phyloP scores from a whole-genome alignment of 2,797 vertebrate species.

The Macropus fuliginosus region DNA sequence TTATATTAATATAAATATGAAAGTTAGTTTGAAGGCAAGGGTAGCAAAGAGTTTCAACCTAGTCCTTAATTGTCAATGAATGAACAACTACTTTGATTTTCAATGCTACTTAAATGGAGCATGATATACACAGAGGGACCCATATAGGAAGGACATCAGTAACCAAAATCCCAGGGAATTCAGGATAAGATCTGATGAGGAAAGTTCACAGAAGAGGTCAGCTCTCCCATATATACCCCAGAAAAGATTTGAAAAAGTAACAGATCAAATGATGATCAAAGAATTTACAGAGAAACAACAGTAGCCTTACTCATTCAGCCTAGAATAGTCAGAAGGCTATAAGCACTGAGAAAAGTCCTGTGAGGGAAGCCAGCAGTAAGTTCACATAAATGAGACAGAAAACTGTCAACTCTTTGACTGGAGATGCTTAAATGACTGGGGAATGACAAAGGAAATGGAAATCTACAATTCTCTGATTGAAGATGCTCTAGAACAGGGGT shows the following conservation, averaged over 20 bases:
- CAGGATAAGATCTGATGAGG: not conserved
- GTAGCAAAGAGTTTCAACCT: slow-evolving; percentile 28
- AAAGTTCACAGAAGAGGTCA: not conserved
- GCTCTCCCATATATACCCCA: not conserved
- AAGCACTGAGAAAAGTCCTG: not conserved
- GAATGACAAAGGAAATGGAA: not conserved
- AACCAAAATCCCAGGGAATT: slow-evolving; percentile 40
- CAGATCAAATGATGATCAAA: not conserved
- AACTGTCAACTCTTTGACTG: not conserved
- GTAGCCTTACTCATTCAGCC: not conserved
- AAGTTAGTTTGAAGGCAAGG: slow-evolving; percentile 52
- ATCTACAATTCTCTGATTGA: not conserved
- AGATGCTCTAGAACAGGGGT: not conserved
- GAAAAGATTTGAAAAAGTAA: not conserved
- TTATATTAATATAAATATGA: too few relatives aligned
- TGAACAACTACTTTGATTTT: slow-evolving; percentile 63
- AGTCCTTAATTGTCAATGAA: slow-evolving; percentile 66
- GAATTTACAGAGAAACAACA: not conserved
- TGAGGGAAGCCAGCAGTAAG: not conserved
- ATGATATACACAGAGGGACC: slow-evolving; percentile 52
- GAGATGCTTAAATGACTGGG: not conserved
- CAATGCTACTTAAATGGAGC: slow-evolving; percentile 51
- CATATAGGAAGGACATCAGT: slow-evolving; percentile 13
- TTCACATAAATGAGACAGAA: not conserved
- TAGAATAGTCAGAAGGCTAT: not conserved